Conservation (phyloP, 1,140 invertebrate genomes). For the Thaumatotibia leucotreta region DNA sequence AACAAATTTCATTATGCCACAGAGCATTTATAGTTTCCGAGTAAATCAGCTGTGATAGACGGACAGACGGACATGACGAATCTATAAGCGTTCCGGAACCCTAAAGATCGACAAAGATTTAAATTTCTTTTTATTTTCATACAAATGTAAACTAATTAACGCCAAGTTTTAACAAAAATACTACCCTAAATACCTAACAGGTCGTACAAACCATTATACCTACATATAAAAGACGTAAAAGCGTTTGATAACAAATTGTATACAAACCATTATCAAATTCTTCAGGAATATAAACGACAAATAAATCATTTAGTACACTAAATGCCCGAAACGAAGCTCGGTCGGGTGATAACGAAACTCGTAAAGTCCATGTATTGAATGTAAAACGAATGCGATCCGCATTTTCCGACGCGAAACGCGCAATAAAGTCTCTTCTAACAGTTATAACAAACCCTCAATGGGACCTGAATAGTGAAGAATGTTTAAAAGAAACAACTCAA, state of each 20-base stretch:
- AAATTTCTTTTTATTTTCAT: no score
- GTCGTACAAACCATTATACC: no score
- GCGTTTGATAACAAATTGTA: neutral
- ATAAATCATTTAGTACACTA: constrained; percentile 8
- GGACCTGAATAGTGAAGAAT: neutral
- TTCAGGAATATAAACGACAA: neutral
- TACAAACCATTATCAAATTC: neutral
- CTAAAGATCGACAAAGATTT: no score
- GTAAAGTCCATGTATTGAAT: constrained; percentile 7
- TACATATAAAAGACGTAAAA: no score
- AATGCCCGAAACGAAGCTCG: neutral
- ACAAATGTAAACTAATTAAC: no score
- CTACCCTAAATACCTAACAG: no score
- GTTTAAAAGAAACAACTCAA: neutral
- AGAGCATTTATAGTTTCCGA: no score
- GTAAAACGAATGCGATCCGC: neutral
- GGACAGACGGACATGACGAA: no score
- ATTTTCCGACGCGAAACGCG: neutral
- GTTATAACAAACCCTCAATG: neutral
- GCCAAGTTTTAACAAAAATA: no score
- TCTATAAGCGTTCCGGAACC: no score
- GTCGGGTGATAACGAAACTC: neutral
- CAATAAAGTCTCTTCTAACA: constrained; percentile 7
- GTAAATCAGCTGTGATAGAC: no score
- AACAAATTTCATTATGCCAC: no score